Evolutionary conservation across 2,113 vertebrate genomes (phyloP).

Genomic region (Malurus cyaneus): DNA sequence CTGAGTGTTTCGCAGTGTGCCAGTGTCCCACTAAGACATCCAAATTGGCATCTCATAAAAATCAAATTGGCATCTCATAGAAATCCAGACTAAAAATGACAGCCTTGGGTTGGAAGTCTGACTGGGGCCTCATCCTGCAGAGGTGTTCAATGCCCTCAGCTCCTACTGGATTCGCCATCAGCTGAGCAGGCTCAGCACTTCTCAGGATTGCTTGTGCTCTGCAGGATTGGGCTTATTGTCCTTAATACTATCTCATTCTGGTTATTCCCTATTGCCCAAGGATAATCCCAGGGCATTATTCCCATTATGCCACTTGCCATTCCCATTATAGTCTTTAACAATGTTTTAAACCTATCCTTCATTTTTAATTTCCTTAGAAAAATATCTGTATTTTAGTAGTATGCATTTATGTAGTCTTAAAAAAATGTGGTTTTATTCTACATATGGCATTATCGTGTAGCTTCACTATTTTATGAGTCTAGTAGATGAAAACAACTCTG

Average conservation of each 20-base stretch:
- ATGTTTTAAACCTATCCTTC: slow-evolving; percentile 68
- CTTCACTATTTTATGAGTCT: slow-evolving; percentile 12
- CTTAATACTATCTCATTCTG: slow-evolving; percentile 75
- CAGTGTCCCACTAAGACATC: slow-evolving; percentile 45
- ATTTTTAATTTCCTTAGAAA: slow-evolving; percentile 70
- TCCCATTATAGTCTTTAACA: slow-evolving; percentile 71
- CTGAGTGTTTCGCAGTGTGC: background rate
- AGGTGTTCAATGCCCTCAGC: slow-evolving; percentile 23
- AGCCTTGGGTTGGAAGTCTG: slow-evolving; percentile 48
- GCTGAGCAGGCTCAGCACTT: slow-evolving; percentile 42
- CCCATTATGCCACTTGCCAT: slow-evolving; percentile 72
- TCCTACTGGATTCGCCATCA: background rate
- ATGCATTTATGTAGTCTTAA: slow-evolving; percentile 19
- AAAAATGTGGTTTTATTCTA: slow-evolving; percentile 45
- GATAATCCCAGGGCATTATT: slow-evolving; percentile 74
- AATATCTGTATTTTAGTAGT: slow-evolving; percentile 59
- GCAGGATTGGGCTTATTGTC: slow-evolving; percentile 69
- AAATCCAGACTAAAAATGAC: slow-evolving; percentile 58
- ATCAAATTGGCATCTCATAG: slow-evolving; percentile 62
- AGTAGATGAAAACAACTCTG: slow-evolving; percentile 34
- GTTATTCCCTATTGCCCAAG: slow-evolving; percentile 70
- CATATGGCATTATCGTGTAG: slow-evolving; percentile 25
- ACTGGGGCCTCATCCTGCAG: slow-evolving; percentile 37
- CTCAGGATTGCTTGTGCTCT: slow-evolving; percentile 11
- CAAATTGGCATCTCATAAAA: slow-evolving; percentile 63